phyloP scores from a whole-genome alignment of 2,113 vertebrate genomes.

The Embiotoca jacksoni region DNA sequence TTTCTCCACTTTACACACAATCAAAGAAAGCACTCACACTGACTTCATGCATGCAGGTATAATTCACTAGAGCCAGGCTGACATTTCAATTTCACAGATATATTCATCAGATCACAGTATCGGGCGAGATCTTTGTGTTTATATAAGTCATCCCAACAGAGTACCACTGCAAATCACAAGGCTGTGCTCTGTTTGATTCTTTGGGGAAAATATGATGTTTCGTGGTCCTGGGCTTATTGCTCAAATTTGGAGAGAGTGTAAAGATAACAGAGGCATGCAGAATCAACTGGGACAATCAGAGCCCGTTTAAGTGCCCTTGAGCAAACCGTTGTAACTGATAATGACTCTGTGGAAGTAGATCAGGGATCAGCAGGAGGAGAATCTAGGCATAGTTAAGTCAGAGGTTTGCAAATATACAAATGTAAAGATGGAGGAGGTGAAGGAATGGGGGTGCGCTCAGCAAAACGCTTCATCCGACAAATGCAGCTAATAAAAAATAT shows the following conservation, averaged over 20 bases:
- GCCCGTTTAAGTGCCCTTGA: constrained; percentile 40
- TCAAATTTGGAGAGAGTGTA: constrained; percentile 17
- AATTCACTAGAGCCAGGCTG: constrained; percentile 47
- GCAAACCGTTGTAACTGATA: constrained; percentile 45
- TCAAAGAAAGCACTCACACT: constrained; percentile 14
- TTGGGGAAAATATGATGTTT: constrained; percentile 4
- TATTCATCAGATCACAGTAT: constrained; percentile 44
- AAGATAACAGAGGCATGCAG: constrained; percentile 39
- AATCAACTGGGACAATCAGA: constrained; percentile 42
- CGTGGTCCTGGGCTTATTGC: constrained; percentile 20
- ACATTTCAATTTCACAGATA: constrained; percentile 47
- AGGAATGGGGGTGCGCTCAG: constrained; percentile 27
- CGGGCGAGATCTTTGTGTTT: constrained; percentile 33
- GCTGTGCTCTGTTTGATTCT: constrained; percentile 38
- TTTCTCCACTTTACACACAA: constrained; percentile 35
- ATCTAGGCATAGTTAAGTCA: constrained; percentile 20
- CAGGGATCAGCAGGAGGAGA: constrained; percentile 2
- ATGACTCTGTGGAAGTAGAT: constrained; percentile 45
- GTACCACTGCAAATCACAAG: constrained; percentile 30
- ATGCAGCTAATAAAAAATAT: constrained; percentile 53
- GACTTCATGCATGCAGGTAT: constrained; percentile 29
- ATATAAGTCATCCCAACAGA: constrained; percentile 44
- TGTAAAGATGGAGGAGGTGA: constrained; percentile 15
- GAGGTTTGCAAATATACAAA: constrained; percentile 44
- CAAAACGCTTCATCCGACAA: constrained; percentile 48